Percentiles rank a stretch among this genome's conserved stretches.
Evolutionary conservation across 2,888 invertebrate species (phyloP).

Genomic region (Melanchra persicariae): DNA sequence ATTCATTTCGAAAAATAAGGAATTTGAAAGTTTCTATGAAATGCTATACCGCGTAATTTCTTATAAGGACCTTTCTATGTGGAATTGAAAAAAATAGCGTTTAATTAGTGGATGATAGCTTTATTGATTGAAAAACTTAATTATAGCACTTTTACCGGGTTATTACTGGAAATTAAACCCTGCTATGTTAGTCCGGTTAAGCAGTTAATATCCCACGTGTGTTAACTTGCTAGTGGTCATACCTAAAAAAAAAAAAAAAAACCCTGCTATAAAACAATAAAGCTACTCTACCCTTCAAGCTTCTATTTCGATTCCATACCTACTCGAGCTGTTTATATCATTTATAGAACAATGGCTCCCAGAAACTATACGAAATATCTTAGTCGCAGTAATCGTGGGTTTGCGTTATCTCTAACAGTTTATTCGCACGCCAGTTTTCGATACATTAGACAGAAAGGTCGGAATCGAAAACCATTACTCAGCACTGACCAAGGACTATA

Average conservation of each 20-base stretch:
- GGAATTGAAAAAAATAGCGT: neutral
- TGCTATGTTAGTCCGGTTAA: too few species aligned
- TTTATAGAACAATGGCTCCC: neutral
- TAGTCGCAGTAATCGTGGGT: conserved; percentile 30
- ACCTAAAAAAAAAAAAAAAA: too few species aligned
- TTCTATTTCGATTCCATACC: neutral
- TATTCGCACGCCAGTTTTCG: conserved; percentile 54
- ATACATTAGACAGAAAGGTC: conserved; percentile 62
- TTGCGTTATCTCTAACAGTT: conserved; percentile 54
- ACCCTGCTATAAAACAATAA: too few species aligned
- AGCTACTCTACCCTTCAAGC: neutral
- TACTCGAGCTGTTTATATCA: neutral
- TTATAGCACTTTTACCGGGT: neutral
- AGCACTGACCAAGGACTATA: conserved; percentile 49
- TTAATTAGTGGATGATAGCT: too few species aligned
- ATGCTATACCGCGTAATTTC: too few species aligned
- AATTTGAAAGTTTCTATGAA: too few species aligned
- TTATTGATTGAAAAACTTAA: neutral
- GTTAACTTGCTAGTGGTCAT: too few species aligned
- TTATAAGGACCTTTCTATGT: neutral
- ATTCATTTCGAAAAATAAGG: too few species aligned
- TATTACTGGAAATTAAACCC: neutral
- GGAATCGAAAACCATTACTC: conserved; percentile 51
- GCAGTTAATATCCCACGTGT: too few species aligned
- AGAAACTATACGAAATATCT: conserved; percentile 14